Evolutionary conservation across 2,797 vertebrate genomes (phyloP).

Genomic region (Poliocrania exsul): DNA sequence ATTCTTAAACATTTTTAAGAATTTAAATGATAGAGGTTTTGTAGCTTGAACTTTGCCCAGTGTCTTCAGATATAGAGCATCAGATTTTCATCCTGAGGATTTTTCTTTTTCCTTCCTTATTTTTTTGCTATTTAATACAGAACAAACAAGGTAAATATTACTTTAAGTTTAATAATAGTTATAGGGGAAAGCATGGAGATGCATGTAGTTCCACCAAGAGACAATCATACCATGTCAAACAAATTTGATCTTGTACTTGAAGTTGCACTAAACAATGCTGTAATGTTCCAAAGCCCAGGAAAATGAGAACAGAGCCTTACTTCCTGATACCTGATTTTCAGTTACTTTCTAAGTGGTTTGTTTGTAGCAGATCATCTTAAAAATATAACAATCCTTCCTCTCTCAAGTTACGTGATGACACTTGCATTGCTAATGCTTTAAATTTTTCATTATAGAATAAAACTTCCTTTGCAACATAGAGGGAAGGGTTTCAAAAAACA

Average conservation of each 20-base stretch:
- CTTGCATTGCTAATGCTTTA: neutral
- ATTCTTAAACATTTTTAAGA: neutral
- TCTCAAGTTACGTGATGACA: neutral
- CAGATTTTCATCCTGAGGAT: neutral
- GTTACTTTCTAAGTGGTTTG: neutral
- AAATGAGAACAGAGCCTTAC: neutral
- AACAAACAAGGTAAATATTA: neutral
- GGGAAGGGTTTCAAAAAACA: neutral
- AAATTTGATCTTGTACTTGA: neutral
- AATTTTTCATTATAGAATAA: neutral
- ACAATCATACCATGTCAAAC: neutral
- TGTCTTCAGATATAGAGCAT: neutral
- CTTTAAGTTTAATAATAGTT: neutral
- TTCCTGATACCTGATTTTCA: neutral
- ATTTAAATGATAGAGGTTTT: neutral
- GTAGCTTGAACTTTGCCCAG: neutral
- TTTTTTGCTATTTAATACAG: neutral
- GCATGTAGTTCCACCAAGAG: neutral
- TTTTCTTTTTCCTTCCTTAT: neutral
- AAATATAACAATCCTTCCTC: neutral
- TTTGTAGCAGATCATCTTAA: neutral
- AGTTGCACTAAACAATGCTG: neutral
- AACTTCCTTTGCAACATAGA: neutral
- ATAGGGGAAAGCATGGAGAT: neutral
- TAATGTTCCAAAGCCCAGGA: neutral